These are phyloP conservation scores for Achlya flavicornis DNA, from an alignment of 2,888 invertebrate genomes.

Conservation along the genomic window DNA sequence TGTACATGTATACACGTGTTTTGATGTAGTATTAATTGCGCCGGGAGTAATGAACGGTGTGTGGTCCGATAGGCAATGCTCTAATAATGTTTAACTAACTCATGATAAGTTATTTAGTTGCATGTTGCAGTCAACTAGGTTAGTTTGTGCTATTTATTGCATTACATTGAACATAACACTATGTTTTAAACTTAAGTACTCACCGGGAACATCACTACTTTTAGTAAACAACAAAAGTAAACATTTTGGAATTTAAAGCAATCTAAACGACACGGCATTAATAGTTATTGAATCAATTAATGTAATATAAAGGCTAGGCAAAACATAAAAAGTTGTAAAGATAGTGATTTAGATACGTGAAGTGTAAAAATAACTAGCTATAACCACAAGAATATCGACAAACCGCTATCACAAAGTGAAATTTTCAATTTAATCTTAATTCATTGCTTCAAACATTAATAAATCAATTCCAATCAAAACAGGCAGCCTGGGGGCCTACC, in stretches of 20 bases:
- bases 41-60: not conserved
- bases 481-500: too few species aligned
- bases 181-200: not conserved
- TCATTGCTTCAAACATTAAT: not conserved
- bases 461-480: constrained; percentile 6
- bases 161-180: not conserved
- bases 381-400: not conserved
- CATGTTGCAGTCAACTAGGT: not conserved
- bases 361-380: not conserved
- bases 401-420: not conserved
- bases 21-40: constrained; percentile 4
- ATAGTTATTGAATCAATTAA: too few species aligned
- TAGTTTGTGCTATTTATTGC: not conserved
- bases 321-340: too few species aligned
- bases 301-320: too few species aligned
- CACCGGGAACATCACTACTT: too few species aligned
- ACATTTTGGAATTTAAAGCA: too few species aligned
- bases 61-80: constrained; percentile 4
- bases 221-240: too few species aligned
- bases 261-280: too few species aligned
- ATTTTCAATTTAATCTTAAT: not conserved
- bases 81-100: not conserved
- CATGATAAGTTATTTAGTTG: not conserved
- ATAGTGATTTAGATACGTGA: too few species aligned
- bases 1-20: constrained; percentile 5